Evolutionary conservation across 2,113 vertebrate genomes (phyloP).

Genomic region (Piprites chloris): DNA sequence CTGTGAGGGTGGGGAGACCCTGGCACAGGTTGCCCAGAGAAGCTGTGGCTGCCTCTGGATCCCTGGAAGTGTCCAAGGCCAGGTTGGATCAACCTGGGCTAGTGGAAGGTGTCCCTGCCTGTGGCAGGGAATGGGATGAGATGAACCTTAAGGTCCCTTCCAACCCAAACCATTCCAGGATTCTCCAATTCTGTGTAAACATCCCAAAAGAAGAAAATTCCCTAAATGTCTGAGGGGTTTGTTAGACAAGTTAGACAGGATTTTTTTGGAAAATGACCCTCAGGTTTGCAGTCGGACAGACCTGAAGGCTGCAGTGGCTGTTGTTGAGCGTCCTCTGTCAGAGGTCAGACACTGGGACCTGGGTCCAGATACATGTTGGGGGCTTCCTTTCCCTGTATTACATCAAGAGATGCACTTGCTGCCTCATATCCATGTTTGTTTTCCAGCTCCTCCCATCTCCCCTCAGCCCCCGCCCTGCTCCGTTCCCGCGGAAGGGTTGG

Average conservation of each 20-base stretch:
- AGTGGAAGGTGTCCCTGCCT: not conserved
- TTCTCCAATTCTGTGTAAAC: not conserved
- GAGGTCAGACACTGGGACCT: not conserved
- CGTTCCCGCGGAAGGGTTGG: not conserved
- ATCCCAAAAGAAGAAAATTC: not conserved
- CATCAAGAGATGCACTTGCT: constrained; percentile 1
- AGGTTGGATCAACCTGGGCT: not conserved
- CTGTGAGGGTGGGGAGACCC: not conserved
- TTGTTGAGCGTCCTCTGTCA: not conserved
- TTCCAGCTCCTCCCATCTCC: constrained; percentile 4
- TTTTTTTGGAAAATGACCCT: not conserved
- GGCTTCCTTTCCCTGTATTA: not conserved
- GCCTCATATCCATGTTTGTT: not conserved
- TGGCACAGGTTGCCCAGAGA: not conserved
- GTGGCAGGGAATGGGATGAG: not conserved
- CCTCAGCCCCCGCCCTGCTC: fast-evolving
- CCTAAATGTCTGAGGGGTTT: fast-evolving
- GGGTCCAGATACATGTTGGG: not conserved
- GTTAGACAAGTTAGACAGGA: not conserved
- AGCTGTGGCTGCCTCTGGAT: not conserved
- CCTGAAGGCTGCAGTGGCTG: not conserved
- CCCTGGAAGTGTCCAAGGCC: not conserved
- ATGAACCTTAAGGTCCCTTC: not conserved
- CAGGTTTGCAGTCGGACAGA: not conserved
- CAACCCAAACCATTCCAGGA: too few relatives aligned